Conservation (phyloP, 2,888 invertebrate genomes). For the Cantharis flavilabris region DNA sequence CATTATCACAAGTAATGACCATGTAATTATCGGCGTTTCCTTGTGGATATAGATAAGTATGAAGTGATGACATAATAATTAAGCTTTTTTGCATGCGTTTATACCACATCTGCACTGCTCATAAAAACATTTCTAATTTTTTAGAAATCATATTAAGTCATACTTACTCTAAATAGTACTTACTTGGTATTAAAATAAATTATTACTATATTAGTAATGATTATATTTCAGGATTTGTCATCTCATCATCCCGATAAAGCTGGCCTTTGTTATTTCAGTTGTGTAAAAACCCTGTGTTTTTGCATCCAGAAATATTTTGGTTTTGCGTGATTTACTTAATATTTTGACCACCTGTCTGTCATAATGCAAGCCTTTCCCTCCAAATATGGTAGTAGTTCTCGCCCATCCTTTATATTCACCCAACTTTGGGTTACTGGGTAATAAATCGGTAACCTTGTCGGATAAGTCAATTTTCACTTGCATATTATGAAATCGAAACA, state of each 20-base stretch:
- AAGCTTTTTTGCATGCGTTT: slow-evolving; percentile 24
- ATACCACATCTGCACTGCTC: slow-evolving; percentile 17
- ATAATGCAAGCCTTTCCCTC: slow-evolving; percentile 31
- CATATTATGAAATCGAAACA: not conserved
- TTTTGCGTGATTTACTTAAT: not conserved
- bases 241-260: not conserved
- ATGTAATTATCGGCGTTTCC: slow-evolving; percentile 5
- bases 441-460: slow-evolving; percentile 18
- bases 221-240: not conserved
- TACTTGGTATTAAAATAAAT: not conserved
- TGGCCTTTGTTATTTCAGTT: not conserved
- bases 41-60: slow-evolving; percentile 9
- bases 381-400: slow-evolving; percentile 29
- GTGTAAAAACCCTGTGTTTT: not conserved
- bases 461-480: slow-evolving; percentile 9
- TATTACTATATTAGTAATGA: not conserved
- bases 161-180: not conserved
- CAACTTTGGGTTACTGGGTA: slow-evolving; percentile 18
- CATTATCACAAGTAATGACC: not conserved
- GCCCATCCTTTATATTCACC: slow-evolving; percentile 15
- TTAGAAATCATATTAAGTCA: not conserved
- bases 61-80: slow-evolving; percentile 28
- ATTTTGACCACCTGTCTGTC: not conserved
- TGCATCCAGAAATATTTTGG: not conserved
- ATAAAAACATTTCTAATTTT: not conserved